phyloP scores from a whole-genome alignment of 1,140 invertebrate species.

The Cryptotermes secundus region DNA sequence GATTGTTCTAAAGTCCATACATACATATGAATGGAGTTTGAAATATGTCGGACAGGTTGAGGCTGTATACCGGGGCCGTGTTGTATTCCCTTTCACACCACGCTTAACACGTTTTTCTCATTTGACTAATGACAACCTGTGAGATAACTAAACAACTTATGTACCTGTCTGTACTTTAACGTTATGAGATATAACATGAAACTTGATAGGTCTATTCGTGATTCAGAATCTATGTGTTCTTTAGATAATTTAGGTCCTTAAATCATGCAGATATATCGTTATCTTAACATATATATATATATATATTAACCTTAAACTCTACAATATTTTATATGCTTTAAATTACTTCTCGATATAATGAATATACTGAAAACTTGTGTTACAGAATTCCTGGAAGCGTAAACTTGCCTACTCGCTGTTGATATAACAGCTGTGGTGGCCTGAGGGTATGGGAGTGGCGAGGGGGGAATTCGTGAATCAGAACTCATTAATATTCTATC shows the following conservation, averaged over 20 bases:
- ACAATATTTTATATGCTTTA: not conserved
- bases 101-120: not conserved
- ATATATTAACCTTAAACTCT: not conserved
- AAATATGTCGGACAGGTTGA: constrained; percentile 12
- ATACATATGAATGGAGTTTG: not conserved
- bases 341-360: not conserved
- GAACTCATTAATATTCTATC: too few species aligned
- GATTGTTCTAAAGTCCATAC: not conserved
- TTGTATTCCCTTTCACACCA: not conserved
- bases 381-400: too few species aligned
- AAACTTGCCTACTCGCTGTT: too few species aligned
- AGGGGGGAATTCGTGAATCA: too few species aligned
- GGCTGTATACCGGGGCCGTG: not conserved
- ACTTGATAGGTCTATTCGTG: constrained; percentile 1
- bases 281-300: not conserved
- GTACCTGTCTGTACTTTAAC: not conserved
- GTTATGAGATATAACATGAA: constrained; percentile 9
- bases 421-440: too few species aligned
- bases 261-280: not conserved
- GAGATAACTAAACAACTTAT: not conserved
- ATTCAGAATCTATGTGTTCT: not conserved
- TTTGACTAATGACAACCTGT: not conserved
- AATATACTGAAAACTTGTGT: not conserved
- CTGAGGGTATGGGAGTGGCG: too few species aligned
- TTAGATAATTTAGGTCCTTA: not conserved